phyloP scores from a whole-genome alignment of 1,140 invertebrate species.

The Meteorus sp. region DNA sequence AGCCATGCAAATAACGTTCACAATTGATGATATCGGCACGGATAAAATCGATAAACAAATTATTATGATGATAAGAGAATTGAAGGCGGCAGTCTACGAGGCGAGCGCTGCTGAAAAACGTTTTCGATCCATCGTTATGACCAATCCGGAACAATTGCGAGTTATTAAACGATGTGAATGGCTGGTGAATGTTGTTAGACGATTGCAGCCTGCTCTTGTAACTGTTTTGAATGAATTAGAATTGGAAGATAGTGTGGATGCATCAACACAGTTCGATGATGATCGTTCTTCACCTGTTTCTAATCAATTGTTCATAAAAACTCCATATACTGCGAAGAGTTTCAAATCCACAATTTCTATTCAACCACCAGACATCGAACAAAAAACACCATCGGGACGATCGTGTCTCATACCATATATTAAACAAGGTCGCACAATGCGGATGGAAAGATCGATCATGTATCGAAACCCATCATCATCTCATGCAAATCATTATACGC shows the following conservation, averaged over 20 bases:
- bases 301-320: too few relatives aligned
- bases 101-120: constrained; percentile 47
- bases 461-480: constrained; percentile 32
- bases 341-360: constrained; percentile 51
- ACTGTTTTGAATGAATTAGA: constrained; percentile 47
- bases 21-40: constrained; percentile 51
- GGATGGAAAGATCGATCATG: constrained; percentile 52
- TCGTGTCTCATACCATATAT: constrained; percentile 54
- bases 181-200: constrained; percentile 50
- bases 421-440: constrained; percentile 46
- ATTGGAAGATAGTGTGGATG: constrained; percentile 32
- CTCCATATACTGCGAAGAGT: constrained; percentile 54
- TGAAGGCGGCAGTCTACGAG: constrained; percentile 57
- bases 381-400: constrained; percentile 39
- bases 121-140: constrained; percentile 42
- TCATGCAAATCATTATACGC: constrained; percentile 4
- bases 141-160: constrained; percentile 50
- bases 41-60: constrained; percentile 50
- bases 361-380: constrained; percentile 45
- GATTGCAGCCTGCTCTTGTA: constrained; percentile 47
- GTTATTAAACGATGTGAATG: constrained; percentile 56
- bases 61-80: constrained; percentile 49
- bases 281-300: too few relatives aligned
- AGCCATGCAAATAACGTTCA: constrained; percentile 45
- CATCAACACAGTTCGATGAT: too few relatives aligned